Percentiles rank a stretch among this genome's conserved stretches.
Conservation (phyloP, 2,113 vertebrate species). For the Microcebus lehilahytsara region DNA sequence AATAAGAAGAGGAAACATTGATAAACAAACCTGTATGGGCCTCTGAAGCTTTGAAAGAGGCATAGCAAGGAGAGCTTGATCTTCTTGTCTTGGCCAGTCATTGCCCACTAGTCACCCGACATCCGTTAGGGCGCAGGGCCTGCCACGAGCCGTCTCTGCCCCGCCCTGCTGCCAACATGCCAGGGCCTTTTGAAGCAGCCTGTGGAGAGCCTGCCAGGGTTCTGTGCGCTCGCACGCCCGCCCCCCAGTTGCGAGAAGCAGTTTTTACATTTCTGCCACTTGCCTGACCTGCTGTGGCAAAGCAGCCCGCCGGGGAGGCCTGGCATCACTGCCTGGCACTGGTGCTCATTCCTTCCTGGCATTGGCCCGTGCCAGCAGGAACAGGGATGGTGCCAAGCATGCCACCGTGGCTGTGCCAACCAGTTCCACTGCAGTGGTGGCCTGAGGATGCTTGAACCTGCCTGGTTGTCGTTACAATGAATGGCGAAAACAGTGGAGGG, state of each 20-base stretch:
- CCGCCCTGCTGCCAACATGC: neutral
- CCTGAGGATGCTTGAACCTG: constrained; percentile 44
- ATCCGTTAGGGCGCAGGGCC: neutral
- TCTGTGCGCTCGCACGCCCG: neutral
- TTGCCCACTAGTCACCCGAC: neutral
- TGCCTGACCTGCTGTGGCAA: constrained; percentile 51
- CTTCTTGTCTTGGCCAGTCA: neutral
- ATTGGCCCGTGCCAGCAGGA: constrained; percentile 52
- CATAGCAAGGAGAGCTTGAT: neutral
- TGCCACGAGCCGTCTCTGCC: neutral
- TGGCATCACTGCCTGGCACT: constrained; percentile 40
- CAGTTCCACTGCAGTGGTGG: neutral
- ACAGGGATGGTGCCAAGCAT: constrained; percentile 40
- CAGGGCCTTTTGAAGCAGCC: neutral
- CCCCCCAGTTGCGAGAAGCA: constrained; percentile 27
- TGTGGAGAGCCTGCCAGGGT: neutral
- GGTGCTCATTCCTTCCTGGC: constrained; percentile 47
- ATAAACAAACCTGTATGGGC: neutral
- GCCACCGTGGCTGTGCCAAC: constrained; percentile 34
- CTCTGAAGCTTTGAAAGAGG: neutral
- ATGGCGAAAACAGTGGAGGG: neutral
- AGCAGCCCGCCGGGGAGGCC: neutral
- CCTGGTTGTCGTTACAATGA: neutral
- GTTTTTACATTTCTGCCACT: constrained; percentile 59
- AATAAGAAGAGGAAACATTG: neutral